Conservation (phyloP, 2,888 invertebrate genomes). For the Meiosimyza platycephala region DNA sequence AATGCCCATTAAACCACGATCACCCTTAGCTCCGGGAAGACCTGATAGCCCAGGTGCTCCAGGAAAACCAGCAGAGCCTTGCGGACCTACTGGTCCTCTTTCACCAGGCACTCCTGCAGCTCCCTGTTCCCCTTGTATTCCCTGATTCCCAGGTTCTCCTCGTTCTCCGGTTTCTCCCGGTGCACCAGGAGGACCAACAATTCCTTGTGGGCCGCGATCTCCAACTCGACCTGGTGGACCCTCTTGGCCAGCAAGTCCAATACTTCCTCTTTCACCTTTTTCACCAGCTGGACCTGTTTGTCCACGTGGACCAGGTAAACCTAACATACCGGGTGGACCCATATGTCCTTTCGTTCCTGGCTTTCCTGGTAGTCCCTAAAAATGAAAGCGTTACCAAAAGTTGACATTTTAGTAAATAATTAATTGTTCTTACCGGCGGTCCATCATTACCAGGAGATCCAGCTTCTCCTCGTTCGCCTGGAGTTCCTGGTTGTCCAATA, state of each 20-base stretch:
- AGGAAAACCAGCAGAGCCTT: conserved; percentile 77
- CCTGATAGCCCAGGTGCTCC: conserved; percentile 78
- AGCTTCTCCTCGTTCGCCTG: conserved; percentile 69
- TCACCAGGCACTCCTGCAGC: conserved; percentile 82
- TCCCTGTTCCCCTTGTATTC: conserved; percentile 77
- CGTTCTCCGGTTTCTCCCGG: conserved; percentile 86
- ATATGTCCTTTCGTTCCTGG: conserved; percentile 82
- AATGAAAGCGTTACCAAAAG: background rate
- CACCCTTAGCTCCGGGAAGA: conserved; percentile 79
- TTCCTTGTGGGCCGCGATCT: conserved; percentile 82
- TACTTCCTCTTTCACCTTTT: conserved; percentile 73
- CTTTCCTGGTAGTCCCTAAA: conserved; percentile 71
- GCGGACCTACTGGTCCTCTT: conserved; percentile 77
- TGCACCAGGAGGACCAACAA: conserved; percentile 78
- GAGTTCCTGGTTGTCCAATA: conserved; percentile 71
- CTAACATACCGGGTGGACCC: conserved; percentile 83
- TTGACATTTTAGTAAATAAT: too few species aligned
- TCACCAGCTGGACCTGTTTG: conserved; percentile 74
- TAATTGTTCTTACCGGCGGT: conserved; percentile 69
- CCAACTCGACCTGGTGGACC: conserved; percentile 78
- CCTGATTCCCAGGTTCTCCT: conserved; percentile 81
- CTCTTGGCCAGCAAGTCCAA: conserved; percentile 79
- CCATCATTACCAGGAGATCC: conserved; percentile 71
- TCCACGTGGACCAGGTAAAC: conserved; percentile 79
- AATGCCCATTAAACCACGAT: conserved; percentile 76